These are phyloP conservation scores for Notiomystis cincta DNA, from an alignment of 2,113 vertebrate species.

Conservation along the genomic window DNA sequence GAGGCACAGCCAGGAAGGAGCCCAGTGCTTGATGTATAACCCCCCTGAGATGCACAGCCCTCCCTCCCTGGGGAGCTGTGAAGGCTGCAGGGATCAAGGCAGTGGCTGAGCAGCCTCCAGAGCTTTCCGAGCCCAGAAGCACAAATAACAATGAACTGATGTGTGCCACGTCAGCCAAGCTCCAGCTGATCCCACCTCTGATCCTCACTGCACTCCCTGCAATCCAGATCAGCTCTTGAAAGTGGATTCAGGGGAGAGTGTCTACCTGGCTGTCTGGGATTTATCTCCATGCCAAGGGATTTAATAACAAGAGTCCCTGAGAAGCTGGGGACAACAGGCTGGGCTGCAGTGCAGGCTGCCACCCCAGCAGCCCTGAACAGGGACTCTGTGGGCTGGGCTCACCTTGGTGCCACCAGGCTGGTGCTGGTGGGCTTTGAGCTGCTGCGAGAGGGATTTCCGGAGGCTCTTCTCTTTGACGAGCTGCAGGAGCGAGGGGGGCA, in stretches of 20 bases:
- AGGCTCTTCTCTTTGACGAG: conserved; percentile 94
- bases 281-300: neutral
- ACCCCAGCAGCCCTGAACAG: neutral
- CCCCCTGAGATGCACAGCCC: neutral
- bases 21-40: neutral
- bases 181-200: neutral
- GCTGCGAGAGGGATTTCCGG: conserved; percentile 91
- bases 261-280: neutral
- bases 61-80: neutral
- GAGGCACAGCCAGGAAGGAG: neutral
- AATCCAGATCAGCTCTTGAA: neutral
- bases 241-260: neutral
- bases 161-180: neutral
- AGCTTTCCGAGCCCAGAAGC: neutral
- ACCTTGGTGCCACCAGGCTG: conserved; percentile 92
- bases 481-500: conserved; percentile 91
- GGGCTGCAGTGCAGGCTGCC: neutral
- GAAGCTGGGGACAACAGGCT: neutral
- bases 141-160: neutral
- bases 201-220: neutral
- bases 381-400: neutral
- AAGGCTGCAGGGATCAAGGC: neutral
- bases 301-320: neutral
- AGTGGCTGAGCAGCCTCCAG: neutral
- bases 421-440: conserved; percentile 94